These are phyloP conservation scores for Porites lutea DNA, from an alignment of 64 coral and sea anemone genomes.

Conservation along the genomic window DNA sequence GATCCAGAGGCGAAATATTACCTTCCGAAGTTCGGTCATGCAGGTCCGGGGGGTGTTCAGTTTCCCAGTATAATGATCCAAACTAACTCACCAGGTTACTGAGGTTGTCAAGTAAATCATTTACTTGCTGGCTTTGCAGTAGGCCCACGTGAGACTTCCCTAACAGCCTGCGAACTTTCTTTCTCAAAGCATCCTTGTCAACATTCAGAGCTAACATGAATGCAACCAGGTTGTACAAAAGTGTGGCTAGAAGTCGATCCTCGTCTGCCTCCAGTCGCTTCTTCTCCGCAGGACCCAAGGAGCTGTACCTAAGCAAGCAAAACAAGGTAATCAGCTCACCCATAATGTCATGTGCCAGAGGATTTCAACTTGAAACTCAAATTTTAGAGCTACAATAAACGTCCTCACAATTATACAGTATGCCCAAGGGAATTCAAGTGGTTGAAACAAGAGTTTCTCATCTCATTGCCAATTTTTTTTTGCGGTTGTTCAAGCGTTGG, in stretches of 20 bases:
- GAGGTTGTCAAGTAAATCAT: constrained; percentile 84
- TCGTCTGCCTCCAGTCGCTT: constrained; percentile 97
- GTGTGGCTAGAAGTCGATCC: constrained; percentile 85
- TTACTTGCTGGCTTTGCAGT: constrained; percentile 83
- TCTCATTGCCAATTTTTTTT: too few species aligned
- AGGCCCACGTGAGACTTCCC: constrained; percentile 97
- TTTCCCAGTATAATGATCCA: background rate
- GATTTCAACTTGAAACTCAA: too few species aligned
- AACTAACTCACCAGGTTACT: constrained; percentile 76
- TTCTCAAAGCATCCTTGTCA: constrained; percentile 70
- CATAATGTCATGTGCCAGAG: background rate
- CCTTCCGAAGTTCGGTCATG: too few species aligned
- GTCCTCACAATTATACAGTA: too few species aligned
- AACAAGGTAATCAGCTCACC: background rate
- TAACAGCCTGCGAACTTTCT: constrained; percentile 85
- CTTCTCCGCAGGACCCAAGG: constrained; percentile 82
- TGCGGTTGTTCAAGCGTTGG: too few species aligned
- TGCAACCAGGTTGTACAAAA: constrained; percentile 88
- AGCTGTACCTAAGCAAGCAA: constrained; percentile 62
- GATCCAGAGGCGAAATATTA: too few species aligned
- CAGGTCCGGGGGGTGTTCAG: too few species aligned
- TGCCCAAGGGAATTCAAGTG: too few species aligned
- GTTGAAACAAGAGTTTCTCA: too few species aligned
- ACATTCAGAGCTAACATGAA: constrained; percentile 93
- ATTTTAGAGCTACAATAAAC: too few species aligned